Evolutionary conservation across 2,113 vertebrate genomes (phyloP).

Genomic region (Scomber scombrus): DNA sequence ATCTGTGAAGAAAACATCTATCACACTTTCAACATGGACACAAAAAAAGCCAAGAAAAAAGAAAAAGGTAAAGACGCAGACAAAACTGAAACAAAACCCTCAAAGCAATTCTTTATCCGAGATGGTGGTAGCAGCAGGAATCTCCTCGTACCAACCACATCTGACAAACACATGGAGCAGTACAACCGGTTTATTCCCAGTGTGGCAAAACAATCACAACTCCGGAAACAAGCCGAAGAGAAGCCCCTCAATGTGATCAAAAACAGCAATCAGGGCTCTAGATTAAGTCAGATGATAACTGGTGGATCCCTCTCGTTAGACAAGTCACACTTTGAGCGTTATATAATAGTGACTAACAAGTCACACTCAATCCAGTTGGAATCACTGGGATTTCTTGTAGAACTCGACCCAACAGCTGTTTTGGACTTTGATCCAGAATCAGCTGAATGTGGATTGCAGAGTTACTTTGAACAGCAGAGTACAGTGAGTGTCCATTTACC

Average conservation of each 20-base stretch:
- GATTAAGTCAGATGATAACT: slow-evolving; percentile 85
- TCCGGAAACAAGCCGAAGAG: slow-evolving; percentile 83
- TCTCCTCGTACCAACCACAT: slow-evolving; percentile 54
- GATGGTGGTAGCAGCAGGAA: slow-evolving; percentile 80
- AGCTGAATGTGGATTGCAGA: slow-evolving; percentile 75
- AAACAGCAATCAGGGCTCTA: slow-evolving; percentile 81
- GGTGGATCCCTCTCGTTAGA: slow-evolving; percentile 80
- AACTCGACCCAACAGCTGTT: slow-evolving; percentile 85
- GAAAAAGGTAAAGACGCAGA: slow-evolving; percentile 46
- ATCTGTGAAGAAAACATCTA: slow-evolving; percentile 81
- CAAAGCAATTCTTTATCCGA: slow-evolving; percentile 76
- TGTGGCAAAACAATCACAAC: slow-evolving; percentile 57
- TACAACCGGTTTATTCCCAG: slow-evolving; percentile 66
- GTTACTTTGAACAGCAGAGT: slow-evolving; percentile 77
- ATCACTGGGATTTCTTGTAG: slow-evolving; percentile 83
- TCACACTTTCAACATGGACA: slow-evolving; percentile 40
- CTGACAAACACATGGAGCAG: slow-evolving; percentile 27
- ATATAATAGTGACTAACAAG: slow-evolving; percentile 88
- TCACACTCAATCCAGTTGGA: slow-evolving; percentile 79
- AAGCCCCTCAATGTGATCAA: slow-evolving; percentile 60
- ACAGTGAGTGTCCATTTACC: slow-evolving; percentile 81
- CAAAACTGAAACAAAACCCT: slow-evolving; percentile 17
- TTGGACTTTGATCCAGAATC: slow-evolving; percentile 90
- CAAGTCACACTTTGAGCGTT: slow-evolving; percentile 84
- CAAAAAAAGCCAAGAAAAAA: slow-evolving; percentile 55